Base-by-base conservation (phyloP, 2,113 vertebrate genomes). In the Albula glossodonta region DNA sequence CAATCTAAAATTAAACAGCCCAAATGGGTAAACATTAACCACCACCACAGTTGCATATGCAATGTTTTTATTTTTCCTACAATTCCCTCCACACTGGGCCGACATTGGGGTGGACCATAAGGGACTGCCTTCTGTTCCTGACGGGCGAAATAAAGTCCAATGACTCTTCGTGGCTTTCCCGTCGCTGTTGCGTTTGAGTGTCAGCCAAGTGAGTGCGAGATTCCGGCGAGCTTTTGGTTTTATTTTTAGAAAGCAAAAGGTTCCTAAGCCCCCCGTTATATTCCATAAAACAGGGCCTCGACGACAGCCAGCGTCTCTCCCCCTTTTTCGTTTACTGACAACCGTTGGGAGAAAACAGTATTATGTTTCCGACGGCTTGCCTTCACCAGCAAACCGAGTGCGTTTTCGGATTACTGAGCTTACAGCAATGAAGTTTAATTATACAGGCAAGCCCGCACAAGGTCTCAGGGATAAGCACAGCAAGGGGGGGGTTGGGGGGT, bases 1-100 rank as follows among this genome's bases (percentile, higher is more conserved):
- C 0, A 70, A 53, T 41, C 53, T 87, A 13, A 88, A 90, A 88
- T 86, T 92, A 84, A 86, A 89, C 84, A 83, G 85, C 31, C 80
- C 70, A 83, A 49, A 77, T 87, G 52, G 66, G 86, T 51, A 85
- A 89, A 84, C 66, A 87, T n/a, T 86, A 89, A 86, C 84, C 83
- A 86, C 83, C 84, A 66, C 81, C 88, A 48, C 25, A 87, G 19
- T 4, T 85, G 80, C 70, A 22, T 83, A 22, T 83, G 86, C 86
- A 88, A 89, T 82, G 57, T 22, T 41, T 41, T 41, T 41, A 41
- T 1, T 41, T 41, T 79, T 51, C 53, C 90, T 10, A 66, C 70
- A 87, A 89, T 82, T 85, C 49, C 88, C 80, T 82, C 81, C 84
- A 1, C 17, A 66, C 51, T 8, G 53, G 66, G 50, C n/a, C 53